Evolutionary conservation across 2,113 vertebrate species (phyloP), one percentile per base, ranked within the genome.

Genomic region (Cisticola juncidis): DNA sequence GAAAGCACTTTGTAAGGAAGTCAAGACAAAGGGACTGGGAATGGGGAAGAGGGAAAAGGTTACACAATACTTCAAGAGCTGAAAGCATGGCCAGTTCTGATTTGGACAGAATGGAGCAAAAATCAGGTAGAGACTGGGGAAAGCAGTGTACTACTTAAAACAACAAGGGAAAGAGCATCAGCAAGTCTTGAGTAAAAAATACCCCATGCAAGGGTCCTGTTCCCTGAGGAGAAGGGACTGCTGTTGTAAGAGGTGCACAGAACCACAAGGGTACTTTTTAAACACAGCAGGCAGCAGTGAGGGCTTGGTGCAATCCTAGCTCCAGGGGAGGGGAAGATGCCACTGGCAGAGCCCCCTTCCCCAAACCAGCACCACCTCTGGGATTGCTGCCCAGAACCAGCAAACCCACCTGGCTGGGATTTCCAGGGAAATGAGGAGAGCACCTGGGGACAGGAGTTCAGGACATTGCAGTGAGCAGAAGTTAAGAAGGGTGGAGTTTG

Each of bases 341-440:
- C 28, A 61, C 47, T 11, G 4, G n/a, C 40, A 78, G 70, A 69
- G 81, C 24, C 60, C 28, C 61, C 17, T 85, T 51, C n/a, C 29
- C 86, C 40, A 74, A 38, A 54, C 53, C 0, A 0, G 11, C 19
- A 10, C 3, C 0, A 0, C 71, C 57, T 50, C 40, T 24, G 53
- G 40, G 70, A 68, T 8, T 2, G 1, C n/a, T 79, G 74, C 45
- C 82, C 60, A 81, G 50, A 70, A 57, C 36, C 14, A 57, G 38
- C 45, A 71, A 86, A 79, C 51, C 8, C 73, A 57, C 45, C 21
- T 85, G 53, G 35, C n/a, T 62, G 68, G 54, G 66, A 68, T 50
- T 78, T 68, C 47, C 68, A 90, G 64, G 62, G 69, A 58, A 64
- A 71, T 6, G 12, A 11, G 11, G 18, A 74, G 36, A 70, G 48